phyloP scores from a whole-genome alignment of 2,797 vertebrate genomes.

The Clamator glandarius region DNA sequence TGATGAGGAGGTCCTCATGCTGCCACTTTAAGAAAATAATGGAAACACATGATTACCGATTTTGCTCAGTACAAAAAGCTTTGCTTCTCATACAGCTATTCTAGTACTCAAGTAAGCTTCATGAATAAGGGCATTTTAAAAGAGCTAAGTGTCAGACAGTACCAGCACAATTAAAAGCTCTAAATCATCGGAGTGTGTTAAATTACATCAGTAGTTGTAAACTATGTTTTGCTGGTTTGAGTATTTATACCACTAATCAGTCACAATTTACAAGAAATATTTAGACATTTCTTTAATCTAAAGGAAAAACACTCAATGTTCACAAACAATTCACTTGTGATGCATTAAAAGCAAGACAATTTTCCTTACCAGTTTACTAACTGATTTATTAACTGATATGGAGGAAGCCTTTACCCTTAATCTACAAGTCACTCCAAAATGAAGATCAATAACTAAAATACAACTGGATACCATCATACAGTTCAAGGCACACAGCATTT shows the following conservation, averaged over 20 bases:
- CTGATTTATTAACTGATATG: not conserved
- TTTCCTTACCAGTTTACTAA: not conserved
- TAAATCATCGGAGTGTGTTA: not conserved
- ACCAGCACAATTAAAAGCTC: not conserved
- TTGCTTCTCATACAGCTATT: not conserved
- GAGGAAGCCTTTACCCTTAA: not conserved
- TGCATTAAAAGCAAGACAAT: not conserved
- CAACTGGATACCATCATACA: not conserved
- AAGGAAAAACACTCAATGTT: not conserved
- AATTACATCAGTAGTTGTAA: not conserved
- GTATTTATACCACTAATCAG: not conserved
- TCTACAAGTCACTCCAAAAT: not conserved
- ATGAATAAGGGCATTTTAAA: not conserved
- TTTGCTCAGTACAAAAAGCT: not conserved
- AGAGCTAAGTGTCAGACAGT: not conserved
- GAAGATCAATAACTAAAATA: not conserved
- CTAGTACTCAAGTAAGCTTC: not conserved
- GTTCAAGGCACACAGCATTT: not conserved
- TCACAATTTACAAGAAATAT: not conserved
- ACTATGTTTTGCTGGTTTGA: not conserved
- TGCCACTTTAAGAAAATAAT: constrained; percentile 87
- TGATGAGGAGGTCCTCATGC: constrained; percentile 93
- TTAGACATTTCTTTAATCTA: not conserved
- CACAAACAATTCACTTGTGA: not conserved
- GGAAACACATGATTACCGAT: not conserved